phyloP scores from a whole-genome alignment of 2,888 invertebrate species.

The Cerastis leucographa region DNA sequence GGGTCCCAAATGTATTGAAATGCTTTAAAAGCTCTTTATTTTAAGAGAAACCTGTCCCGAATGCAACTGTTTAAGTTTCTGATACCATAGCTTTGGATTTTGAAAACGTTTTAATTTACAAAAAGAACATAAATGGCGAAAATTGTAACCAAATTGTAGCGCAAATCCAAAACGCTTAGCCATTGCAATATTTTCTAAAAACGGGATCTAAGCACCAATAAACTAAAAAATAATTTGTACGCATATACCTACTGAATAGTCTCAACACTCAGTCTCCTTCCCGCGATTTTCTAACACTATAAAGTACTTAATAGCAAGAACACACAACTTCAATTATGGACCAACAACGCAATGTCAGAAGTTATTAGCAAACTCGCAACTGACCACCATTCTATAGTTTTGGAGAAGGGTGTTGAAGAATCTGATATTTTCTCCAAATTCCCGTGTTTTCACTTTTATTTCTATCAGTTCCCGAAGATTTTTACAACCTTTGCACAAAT shows the following conservation, averaged over 20 bases:
- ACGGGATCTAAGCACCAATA: too few species aligned
- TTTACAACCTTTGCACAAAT: background rate
- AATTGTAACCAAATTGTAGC: background rate
- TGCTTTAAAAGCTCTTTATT: background rate
- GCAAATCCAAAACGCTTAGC: background rate
- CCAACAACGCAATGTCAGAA: background rate
- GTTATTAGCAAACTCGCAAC: background rate
- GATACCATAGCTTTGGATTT: background rate
- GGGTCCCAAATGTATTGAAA: constrained; percentile 31
- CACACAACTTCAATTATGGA: too few species aligned
- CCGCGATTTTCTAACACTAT: constrained; percentile 10
- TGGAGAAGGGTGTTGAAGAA: background rate
- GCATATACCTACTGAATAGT: background rate
- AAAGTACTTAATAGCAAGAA: background rate
- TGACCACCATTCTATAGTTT: background rate
- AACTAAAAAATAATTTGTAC: background rate
- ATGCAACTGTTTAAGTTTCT: background rate
- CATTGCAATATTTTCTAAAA: background rate
- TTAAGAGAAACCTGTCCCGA: background rate
- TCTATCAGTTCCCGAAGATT: background rate
- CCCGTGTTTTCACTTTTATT: background rate
- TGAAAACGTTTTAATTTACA: background rate
- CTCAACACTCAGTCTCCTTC: background rate
- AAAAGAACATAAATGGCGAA: background rate
- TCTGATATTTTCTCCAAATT: background rate